Base-by-base conservation (phyloP, 1,140 invertebrate genomes). In the Lordiphosa mommai region DNA sequence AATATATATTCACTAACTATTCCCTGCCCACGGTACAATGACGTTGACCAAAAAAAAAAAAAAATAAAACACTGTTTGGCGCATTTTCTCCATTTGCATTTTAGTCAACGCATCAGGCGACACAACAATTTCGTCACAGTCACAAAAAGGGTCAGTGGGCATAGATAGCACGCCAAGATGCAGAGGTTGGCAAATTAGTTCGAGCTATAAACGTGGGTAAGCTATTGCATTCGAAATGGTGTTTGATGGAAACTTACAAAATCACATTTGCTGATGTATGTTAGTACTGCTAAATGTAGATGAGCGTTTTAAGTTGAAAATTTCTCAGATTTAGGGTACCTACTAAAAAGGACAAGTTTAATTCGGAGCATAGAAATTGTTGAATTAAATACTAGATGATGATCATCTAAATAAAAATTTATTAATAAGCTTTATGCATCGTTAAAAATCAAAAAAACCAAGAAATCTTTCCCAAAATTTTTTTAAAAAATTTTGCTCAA, bases 31-130 rank as follows among this genome's bases (percentile, higher is more conserved):
- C 47, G 2, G 12, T 13, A 47, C 41, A 14, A 6, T 48, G 32
- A 13, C 30, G 40, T 27, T 37, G 41, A 32, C 36, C 9, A 33
- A 14, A 32, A 50, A 30, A 9, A 46, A 4, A 38, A 10, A 33
- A 14, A 32, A 50, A 30, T 10, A 46, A 4, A 38, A 27, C 6
- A 7, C 23, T 27, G 34, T 51, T 56, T 66, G 34, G 46, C 37
- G 51, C 44, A 44, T 66, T 66, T 43, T 5, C 32, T 23, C 9
- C 36, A 57, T 66, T 66, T 57, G 8, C 33, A 67, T 66, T 57
- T 33, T 10, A 29, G 30, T 17, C 30, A 29, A 5, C 23, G 23
- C 23, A 27, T 4, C 23, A 27, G 23, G 23, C 23, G 4, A 27
- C 23, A 27, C 23, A 0, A 6, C 23, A 6, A 40, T 57, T 58